These are phyloP conservation scores for Atlantisia rogersi DNA, from an alignment of 2,113 vertebrate species.

Conservation along the genomic window DNA sequence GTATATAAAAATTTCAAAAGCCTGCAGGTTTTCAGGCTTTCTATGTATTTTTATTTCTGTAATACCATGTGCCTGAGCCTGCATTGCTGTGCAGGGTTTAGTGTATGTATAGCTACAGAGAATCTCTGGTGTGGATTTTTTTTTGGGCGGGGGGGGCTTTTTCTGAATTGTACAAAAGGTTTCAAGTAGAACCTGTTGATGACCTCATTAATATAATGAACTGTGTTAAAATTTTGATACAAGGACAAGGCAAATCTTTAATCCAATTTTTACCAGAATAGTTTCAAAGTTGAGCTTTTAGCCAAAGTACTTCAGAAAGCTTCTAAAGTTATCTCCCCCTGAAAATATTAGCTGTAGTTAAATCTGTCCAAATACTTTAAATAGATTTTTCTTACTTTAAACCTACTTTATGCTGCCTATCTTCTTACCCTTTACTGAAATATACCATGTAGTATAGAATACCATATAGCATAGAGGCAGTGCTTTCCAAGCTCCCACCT, in stretches of 20 bases:
- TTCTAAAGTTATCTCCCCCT: background rate
- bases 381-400: background rate
- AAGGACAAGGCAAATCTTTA: background rate
- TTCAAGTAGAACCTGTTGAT: background rate
- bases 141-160: background rate
- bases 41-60: background rate
- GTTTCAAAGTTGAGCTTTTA: background rate
- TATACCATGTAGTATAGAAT: background rate
- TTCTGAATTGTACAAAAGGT: background rate
- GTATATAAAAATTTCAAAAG: background rate
- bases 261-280: background rate
- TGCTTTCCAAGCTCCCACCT: background rate
- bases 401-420: background rate
- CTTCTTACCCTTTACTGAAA: background rate
- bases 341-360: background rate
- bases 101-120: background rate
- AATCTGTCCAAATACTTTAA: background rate
- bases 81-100: background rate
- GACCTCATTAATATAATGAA: background rate
- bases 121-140: background rate
- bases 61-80: background rate
- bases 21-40: background rate
- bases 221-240: background rate
- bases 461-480: background rate
- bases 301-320: background rate